These are phyloP conservation scores for Sardinella longiceps DNA, from an alignment of 2,797 vertebrate genomes.

Conservation along the genomic window DNA sequence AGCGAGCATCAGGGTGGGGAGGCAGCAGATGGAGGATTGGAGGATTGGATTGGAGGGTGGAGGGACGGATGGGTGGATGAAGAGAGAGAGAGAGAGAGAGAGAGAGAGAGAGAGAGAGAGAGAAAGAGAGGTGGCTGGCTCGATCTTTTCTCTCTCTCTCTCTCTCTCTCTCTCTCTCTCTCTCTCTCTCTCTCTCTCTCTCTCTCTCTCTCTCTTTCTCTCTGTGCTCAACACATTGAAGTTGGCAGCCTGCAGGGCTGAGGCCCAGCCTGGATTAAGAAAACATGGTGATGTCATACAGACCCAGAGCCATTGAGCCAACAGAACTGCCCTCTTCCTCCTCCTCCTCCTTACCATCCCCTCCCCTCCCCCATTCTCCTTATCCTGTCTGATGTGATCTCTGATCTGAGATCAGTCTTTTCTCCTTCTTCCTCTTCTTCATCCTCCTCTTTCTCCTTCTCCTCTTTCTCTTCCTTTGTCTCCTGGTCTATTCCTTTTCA, in stretches of 20 bases:
- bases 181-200: not conserved
- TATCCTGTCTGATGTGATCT: not conserved
- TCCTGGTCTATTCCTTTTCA: not conserved
- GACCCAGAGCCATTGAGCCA: not conserved
- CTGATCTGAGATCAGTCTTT: not conserved
- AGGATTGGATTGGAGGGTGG: not conserved
- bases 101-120: not conserved
- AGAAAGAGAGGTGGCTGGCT: constrained; percentile 38
- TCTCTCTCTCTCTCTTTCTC: not conserved
- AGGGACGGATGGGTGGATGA: not conserved
- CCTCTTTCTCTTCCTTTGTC: not conserved
- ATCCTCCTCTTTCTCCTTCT: not conserved
- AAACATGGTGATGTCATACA: not conserved
- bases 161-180: not conserved
- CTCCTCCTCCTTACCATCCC: too few relatives aligned
- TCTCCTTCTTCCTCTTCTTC: not conserved
- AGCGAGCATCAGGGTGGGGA: constrained; percentile 56
- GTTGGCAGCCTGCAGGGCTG: not conserved
- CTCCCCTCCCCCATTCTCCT: not conserved
- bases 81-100: constrained; percentile 46
- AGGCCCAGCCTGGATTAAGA: not conserved
- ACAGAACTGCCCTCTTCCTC: not conserved
- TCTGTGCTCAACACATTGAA: not conserved
- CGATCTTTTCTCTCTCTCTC: not conserved
- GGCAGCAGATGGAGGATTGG: not conserved